phyloP scores from a whole-genome alignment of 1,140 invertebrate species.

The Drosophila melanica region DNA sequence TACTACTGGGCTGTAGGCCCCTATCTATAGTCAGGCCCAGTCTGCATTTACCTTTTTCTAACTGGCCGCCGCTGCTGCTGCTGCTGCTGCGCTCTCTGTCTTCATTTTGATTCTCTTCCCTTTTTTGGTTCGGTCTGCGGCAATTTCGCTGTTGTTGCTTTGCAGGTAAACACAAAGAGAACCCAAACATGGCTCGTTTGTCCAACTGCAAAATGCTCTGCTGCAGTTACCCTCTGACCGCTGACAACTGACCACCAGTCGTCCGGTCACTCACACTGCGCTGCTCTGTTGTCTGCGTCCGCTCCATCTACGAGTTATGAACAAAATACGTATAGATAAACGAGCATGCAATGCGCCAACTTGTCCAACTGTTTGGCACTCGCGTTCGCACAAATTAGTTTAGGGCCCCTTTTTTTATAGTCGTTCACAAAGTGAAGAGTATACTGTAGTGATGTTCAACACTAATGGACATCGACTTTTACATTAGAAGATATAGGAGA shows the following conservation, averaged over 20 bases:
- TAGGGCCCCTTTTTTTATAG: neutral
- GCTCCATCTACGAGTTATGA: neutral
- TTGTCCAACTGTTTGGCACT: conserved; percentile 21
- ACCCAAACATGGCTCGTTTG: conserved; percentile 6
- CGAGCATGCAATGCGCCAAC: conserved; percentile 27
- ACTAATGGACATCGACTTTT: too few species aligned
- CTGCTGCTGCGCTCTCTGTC: conserved; percentile 3
- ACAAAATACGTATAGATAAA: conserved; percentile 26
- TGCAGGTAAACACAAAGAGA: conserved; percentile 4
- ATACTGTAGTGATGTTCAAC: too few species aligned
- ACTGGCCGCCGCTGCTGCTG: neutral
- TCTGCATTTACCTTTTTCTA: conserved; percentile 22
- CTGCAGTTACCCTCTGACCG: conserved; percentile 17
- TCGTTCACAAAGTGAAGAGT: too few species aligned
- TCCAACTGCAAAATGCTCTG: neutral
- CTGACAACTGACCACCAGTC: conserved; percentile 20
- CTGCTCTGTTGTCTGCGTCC: conserved; percentile 10
- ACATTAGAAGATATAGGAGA: too few species aligned
- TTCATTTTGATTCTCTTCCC: neutral
- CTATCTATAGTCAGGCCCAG: conserved; percentile 8
- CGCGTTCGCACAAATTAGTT: conserved; percentile 10
- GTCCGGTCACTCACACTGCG: conserved; percentile 35
- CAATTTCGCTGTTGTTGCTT: neutral
- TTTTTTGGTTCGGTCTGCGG: neutral
- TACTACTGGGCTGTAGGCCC: conserved; percentile 21